Conservation (phyloP, 2,888 invertebrate species). For the Watsonalla binaria region DNA sequence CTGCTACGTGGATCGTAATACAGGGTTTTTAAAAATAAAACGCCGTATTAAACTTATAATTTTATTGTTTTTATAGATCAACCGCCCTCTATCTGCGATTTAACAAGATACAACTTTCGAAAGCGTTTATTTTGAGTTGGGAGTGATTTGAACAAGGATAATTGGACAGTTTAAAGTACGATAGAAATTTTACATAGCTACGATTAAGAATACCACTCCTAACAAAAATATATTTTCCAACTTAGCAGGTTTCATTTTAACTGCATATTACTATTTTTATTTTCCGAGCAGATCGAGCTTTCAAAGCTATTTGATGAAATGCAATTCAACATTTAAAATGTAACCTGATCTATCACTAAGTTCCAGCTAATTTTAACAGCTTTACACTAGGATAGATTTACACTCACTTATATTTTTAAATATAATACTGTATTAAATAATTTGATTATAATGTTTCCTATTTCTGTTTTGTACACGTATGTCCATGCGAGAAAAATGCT, state of each 20-base stretch:
- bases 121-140: slow-evolving; percentile 42
- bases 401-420: slow-evolving; percentile 24
- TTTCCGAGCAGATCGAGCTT: not conserved
- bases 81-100: slow-evolving; percentile 53
- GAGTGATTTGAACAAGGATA: slow-evolving; percentile 24
- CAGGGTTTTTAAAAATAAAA: slow-evolving; percentile 28
- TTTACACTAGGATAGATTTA: slow-evolving; percentile 39
- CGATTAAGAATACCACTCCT: slow-evolving; percentile 35
- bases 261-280: slow-evolving; percentile 8
- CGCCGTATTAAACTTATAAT: slow-evolving; percentile 37
- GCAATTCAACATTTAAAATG: slow-evolving; percentile 11
- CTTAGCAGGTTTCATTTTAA: slow-evolving; percentile 17
- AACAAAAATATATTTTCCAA: slow-evolving; percentile 63
- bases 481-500: no score
- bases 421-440: slow-evolving; percentile 32
- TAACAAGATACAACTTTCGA: slow-evolving; percentile 57
- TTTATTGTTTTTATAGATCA: slow-evolving; percentile 51
- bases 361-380: slow-evolving; percentile 35
- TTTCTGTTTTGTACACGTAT: not conserved
- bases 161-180: not conserved
- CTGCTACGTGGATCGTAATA: no score
- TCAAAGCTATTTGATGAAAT: not conserved
- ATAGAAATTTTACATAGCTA: slow-evolving; percentile 12
- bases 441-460: slow-evolving; percentile 15
- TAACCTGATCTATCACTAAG: slow-evolving; percentile 19